Evolutionary conservation across 2,888 invertebrate species (phyloP).

Genomic region (Eupithecia vulgata): DNA sequence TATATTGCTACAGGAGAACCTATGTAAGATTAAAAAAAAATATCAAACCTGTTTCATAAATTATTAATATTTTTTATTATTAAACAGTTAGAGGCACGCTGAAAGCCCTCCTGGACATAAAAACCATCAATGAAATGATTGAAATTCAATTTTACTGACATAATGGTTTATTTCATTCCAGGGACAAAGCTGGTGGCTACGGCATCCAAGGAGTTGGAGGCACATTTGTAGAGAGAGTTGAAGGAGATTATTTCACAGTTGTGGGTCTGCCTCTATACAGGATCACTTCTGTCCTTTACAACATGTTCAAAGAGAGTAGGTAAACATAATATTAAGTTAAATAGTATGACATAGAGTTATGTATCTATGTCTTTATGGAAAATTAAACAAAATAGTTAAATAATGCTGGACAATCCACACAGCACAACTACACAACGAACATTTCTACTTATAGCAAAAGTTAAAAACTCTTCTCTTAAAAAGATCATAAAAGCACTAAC

Average conservation of each 20-base stretch:
- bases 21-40: constrained; percentile 84
- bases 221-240: constrained; percentile 90
- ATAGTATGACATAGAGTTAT: neutral
- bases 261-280: constrained; percentile 93
- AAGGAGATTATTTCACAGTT: constrained; percentile 95
- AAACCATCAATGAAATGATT: neutral
- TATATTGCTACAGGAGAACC: constrained; percentile 96
- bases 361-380: neutral
- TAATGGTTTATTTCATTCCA: constrained; percentile 59
- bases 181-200: constrained; percentile 96
- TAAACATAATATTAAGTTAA: neutral
- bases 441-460: too few species aligned
- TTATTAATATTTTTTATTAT: neutral
- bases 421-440: too few species aligned
- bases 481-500: neutral
- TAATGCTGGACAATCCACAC: too few species aligned
- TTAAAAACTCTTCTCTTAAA: neutral
- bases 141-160: neutral
- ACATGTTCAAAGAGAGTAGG: constrained; percentile 67
- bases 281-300: constrained; percentile 80
- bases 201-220: constrained; percentile 94
- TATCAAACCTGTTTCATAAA: too few species aligned
- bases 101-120: neutral
- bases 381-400: too few species aligned
- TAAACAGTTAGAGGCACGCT: neutral